phyloP scores from a whole-genome alignment of 2,797 vertebrate species.

The Ctenosaura bakeri region DNA sequence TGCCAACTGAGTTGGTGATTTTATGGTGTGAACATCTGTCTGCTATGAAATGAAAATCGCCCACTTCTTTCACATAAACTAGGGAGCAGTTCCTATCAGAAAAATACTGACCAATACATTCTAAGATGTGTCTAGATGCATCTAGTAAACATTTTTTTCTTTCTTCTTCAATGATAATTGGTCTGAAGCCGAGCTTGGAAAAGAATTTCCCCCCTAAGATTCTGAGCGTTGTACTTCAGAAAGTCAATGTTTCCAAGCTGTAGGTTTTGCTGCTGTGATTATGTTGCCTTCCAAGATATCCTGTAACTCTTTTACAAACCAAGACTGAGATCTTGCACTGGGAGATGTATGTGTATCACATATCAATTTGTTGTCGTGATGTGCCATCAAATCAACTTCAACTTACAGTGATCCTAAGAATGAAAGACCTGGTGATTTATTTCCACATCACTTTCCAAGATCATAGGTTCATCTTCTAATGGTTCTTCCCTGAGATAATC shows the following conservation, averaged over 20 bases:
- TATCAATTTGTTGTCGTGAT: too few species aligned
- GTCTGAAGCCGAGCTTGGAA: not conserved
- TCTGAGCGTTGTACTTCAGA: too few species aligned
- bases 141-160: not conserved
- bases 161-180: not conserved
- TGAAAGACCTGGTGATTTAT: too few species aligned
- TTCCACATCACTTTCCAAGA: too few species aligned
- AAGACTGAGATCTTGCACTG: too few species aligned
- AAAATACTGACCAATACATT: not conserved
- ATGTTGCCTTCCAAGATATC: not conserved
- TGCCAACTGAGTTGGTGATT: slow-evolving; percentile 31
- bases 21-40: slow-evolving; percentile 24
- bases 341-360: too few species aligned
- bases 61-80: slow-evolving; percentile 27
- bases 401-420: too few species aligned
- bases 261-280: not conserved
- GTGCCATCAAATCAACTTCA: too few species aligned
- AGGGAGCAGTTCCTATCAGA: not conserved
- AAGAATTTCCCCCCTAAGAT: not conserved
- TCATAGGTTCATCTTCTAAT: too few species aligned
- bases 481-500: too few species aligned
- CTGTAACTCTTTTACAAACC: too few species aligned
- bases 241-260: not conserved
- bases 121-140: not conserved
- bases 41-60: slow-evolving; percentile 29